Evolutionary conservation across 2,888 invertebrate species (phyloP).

Genomic region (Sphinx pinastri): DNA sequence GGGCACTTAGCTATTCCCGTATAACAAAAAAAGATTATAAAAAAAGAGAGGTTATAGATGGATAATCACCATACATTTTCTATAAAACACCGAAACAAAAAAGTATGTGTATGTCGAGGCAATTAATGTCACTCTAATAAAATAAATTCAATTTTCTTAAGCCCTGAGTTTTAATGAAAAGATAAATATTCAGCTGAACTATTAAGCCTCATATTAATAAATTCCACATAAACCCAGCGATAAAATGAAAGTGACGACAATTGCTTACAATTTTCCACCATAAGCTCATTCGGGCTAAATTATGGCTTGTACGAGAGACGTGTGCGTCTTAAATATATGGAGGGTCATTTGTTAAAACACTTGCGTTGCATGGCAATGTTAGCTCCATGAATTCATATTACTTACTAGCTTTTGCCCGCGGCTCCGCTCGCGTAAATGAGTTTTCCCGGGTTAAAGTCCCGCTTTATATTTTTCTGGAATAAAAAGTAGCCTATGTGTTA

Average conservation of each 20-base stretch:
- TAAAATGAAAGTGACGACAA: constrained; percentile 21
- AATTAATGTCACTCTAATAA: neutral
- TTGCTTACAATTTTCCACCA: constrained; percentile 8
- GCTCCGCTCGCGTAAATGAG: too few species aligned
- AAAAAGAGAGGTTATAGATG: too few species aligned
- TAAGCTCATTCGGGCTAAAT: neutral
- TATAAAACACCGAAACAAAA: too few species aligned
- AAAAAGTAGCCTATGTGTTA: too few species aligned
- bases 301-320: constrained; percentile 9
- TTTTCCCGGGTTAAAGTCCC: too few species aligned
- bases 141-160: neutral
- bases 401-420: too few species aligned
- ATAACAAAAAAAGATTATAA: too few species aligned
- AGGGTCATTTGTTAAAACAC: neutral
- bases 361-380: neutral
- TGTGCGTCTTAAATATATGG: neutral
- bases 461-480: too few species aligned
- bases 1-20: too few species aligned
- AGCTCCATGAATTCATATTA: neutral
- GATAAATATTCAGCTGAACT: neutral
- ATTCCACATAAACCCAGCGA: constrained; percentile 1
- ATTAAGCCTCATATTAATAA: neutral
- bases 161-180: neutral
- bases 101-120: too few species aligned
- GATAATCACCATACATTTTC: too few species aligned